Evolutionary conservation across 2,888 invertebrate species (phyloP).

Genomic region (Xylophagus ater): DNA sequence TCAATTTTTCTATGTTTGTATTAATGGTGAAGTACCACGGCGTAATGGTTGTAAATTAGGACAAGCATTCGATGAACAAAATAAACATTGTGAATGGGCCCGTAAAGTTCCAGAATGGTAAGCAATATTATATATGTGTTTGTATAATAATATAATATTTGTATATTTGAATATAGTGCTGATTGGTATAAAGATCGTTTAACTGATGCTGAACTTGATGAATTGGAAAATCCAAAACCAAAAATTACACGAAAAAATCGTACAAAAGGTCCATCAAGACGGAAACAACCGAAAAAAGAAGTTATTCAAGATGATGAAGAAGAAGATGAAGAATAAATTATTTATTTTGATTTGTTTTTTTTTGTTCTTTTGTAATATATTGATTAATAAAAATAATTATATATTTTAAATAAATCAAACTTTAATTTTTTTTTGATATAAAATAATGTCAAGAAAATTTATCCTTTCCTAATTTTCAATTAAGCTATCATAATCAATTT

Average conservation of each 20-base stretch:
- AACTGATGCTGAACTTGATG: slow-evolving; percentile 67
- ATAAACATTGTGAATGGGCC: slow-evolving; percentile 74
- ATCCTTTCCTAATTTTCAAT: no score
- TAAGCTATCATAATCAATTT: no score
- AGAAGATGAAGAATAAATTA: slow-evolving; percentile 21
- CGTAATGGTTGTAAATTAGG: slow-evolving; percentile 81
- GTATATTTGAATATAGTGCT: slow-evolving; percentile 43
- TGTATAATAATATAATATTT: slow-evolving; percentile 8
- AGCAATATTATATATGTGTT: slow-evolving; percentile 24
- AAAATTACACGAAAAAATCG: slow-evolving; percentile 48
- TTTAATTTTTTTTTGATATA: no score
- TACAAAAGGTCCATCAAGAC: slow-evolving; percentile 32
- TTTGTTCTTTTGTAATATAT: not conserved
- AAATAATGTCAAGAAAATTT: no score
- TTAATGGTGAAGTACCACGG: slow-evolving; percentile 74
- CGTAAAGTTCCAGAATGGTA: slow-evolving; percentile 84
- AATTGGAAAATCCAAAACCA: slow-evolving; percentile 64
- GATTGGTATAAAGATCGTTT: slow-evolving; percentile 83
- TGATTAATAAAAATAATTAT: no score
- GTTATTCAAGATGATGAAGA: slow-evolving; percentile 19
- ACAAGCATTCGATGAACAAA: slow-evolving; percentile 75
- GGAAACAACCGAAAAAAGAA: slow-evolving; percentile 28
- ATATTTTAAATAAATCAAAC: no score
- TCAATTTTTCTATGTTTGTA: slow-evolving; percentile 85
- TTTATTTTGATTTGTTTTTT: not conserved